These are phyloP conservation scores for Propsilocerus akamusi DNA, from an alignment of 1,140 invertebrate species.

Conservation along the genomic window DNA sequence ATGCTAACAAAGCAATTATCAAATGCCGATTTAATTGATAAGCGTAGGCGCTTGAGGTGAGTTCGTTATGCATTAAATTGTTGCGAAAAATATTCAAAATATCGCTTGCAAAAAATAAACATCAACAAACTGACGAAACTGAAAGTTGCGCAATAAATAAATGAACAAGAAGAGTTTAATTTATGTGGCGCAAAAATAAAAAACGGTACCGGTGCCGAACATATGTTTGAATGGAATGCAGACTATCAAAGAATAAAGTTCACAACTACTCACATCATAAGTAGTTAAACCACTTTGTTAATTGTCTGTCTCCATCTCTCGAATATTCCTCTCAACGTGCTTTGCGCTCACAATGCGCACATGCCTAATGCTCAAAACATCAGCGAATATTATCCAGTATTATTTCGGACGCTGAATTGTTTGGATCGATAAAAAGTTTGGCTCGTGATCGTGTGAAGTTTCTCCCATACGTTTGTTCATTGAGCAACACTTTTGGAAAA, in stretches of 20 bases:
- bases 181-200: not conserved
- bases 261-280: not conserved
- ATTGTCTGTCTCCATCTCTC: not conserved
- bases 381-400: not conserved
- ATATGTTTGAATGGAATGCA: not conserved
- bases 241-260: not conserved
- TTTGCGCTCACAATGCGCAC: no score
- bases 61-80: not conserved
- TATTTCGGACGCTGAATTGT: not conserved
- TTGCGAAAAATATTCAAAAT: not conserved
- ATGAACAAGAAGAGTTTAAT: no score
- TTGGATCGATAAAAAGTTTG: not conserved
- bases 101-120: not conserved
- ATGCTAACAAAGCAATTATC: not conserved
- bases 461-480: no score
- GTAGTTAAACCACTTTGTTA: not conserved
- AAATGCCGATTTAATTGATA: not conserved
- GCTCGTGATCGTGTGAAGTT: no score
- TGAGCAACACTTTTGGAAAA: not conserved
- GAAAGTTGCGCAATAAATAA: no score
- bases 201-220: not conserved
- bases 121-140: not conserved
- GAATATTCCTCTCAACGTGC: not conserved
- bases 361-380: no score
- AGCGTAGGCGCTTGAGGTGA: not conserved